phyloP scores from a whole-genome alignment of 2,113 vertebrate genomes.

The Chaetorhynchus papuensis region DNA sequence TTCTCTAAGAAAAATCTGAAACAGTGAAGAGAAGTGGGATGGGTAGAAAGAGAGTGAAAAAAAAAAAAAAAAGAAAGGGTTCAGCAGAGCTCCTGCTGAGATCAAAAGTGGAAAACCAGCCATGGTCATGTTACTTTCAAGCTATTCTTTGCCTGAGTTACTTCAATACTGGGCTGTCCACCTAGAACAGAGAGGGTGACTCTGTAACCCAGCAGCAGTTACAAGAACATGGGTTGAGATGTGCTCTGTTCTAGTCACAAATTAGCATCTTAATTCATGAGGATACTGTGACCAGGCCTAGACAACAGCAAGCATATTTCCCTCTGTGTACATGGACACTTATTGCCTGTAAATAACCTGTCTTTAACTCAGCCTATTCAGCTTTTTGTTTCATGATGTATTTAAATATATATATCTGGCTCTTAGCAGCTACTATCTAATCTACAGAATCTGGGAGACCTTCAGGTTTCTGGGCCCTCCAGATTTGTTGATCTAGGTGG shows the following conservation, averaged over 20 bases:
- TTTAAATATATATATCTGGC: accelerated
- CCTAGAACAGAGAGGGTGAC: background rate
- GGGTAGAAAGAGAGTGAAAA: background rate
- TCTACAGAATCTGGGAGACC: background rate
- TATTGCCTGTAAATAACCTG: background rate
- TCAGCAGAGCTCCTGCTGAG: background rate
- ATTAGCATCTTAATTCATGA: background rate
- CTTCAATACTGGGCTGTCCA: background rate
- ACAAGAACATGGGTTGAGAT: background rate
- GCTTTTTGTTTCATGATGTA: no score
- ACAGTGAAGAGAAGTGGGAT: background rate
- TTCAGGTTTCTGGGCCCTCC: background rate
- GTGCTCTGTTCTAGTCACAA: background rate
- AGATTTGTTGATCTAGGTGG: background rate
- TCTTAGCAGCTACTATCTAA: background rate
- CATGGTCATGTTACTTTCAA: background rate
- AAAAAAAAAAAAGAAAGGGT: background rate
- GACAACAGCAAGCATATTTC: background rate
- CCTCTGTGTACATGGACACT: background rate
- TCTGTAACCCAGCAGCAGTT: background rate
- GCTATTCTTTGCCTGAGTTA: background rate
- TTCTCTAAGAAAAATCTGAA: background rate
- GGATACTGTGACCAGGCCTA: background rate
- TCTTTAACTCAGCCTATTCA: background rate
- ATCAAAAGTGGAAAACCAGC: background rate